Conservation (phyloP, 2,113 vertebrate species). For the Callorhinus ursinus region DNA sequence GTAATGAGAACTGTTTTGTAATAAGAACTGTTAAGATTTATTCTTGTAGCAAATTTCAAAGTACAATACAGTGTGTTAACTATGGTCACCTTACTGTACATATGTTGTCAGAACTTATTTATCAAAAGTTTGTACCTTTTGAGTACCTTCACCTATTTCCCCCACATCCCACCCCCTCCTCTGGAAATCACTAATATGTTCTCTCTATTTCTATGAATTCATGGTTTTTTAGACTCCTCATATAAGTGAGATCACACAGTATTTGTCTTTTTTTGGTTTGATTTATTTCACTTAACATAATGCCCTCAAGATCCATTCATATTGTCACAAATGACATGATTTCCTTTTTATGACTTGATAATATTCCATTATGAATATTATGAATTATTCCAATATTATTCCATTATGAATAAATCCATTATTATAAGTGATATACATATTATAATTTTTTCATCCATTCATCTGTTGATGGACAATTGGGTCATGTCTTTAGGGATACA, state of each 20-base stretch:
- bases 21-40: background rate
- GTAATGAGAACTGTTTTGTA: background rate
- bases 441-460: background rate
- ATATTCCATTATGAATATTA: background rate
- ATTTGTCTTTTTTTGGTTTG: background rate
- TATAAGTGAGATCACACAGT: background rate
- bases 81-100: background rate
- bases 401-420: background rate
- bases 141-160: background rate
- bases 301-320: background rate
- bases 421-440: background rate
- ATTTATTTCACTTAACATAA: background rate
- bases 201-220: background rate
- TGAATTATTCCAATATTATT: background rate
- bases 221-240: background rate
- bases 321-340: background rate
- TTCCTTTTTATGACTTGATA: background rate
- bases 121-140: background rate
- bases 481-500: background rate
- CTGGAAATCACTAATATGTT: background rate
- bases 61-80: background rate
- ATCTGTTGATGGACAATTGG: background rate
- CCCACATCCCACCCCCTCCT: background rate
- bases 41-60: background rate
- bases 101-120: background rate